These are phyloP conservation scores for Ondatra zibethicus DNA, from an alignment of 2,113 vertebrate species.

Conservation along the genomic window DNA sequence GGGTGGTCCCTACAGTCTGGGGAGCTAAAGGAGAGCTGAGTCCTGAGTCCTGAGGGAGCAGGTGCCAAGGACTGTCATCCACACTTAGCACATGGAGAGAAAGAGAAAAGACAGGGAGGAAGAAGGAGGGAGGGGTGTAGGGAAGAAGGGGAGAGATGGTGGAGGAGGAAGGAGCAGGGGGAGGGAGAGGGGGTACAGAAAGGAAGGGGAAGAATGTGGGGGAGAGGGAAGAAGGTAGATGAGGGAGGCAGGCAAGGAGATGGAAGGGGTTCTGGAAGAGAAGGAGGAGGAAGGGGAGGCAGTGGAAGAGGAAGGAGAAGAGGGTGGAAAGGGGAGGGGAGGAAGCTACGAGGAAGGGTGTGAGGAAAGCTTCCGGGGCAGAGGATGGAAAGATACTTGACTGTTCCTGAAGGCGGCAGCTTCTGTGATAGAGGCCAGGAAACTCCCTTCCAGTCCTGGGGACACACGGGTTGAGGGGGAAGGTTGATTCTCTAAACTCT, in stretches of 20 bases:
- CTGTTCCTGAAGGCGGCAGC: too few species aligned
- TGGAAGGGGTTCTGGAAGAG: not conserved
- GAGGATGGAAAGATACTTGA: not conserved
- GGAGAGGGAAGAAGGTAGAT: too few species aligned
- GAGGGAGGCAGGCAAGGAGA: not conserved
- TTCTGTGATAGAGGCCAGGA: fast-evolving
- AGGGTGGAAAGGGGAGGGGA: not conserved
- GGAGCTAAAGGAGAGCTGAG: not conserved
- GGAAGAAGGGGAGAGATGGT: not conserved
- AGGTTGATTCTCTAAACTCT: not conserved
- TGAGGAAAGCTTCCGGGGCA: too few species aligned
- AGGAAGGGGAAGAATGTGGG: too few species aligned
- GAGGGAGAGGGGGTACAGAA: fast-evolving
- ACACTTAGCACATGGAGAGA: not conserved
- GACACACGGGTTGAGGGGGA: not conserved
- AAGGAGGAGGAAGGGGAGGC: not conserved
- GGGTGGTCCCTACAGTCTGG: not conserved
- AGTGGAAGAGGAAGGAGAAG: not conserved
- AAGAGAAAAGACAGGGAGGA: not conserved
- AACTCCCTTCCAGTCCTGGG: too few species aligned
- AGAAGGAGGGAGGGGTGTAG: not conserved
- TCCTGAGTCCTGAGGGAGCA: not conserved
- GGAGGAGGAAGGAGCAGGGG: not conserved
- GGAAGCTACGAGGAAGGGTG: not conserved
- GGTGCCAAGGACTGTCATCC: too few species aligned